phyloP scores from a whole-genome alignment of 2,888 invertebrate species.

The Agriopis leucophaearia region DNA sequence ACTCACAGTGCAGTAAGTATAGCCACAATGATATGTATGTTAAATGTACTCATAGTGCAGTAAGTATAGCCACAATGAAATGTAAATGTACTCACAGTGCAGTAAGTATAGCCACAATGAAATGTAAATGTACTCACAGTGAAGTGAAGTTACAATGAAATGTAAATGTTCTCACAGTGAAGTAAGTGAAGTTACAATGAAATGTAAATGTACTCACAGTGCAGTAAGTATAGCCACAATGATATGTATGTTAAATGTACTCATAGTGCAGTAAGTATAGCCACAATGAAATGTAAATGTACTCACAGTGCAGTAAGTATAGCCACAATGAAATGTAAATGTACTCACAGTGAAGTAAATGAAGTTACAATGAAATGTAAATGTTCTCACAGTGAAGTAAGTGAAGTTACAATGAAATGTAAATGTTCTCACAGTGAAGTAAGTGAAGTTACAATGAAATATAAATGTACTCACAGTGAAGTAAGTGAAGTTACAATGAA shows the following conservation, averaged over 20 bases:
- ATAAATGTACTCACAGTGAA: too few species aligned
- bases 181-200: neutral
- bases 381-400: neutral
- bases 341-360: neutral
- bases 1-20: slow-evolving; percentile 93
- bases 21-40: too few species aligned
- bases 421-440: slow-evolving; percentile 87
- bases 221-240: neutral
- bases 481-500: too few species aligned
- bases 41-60: too few species aligned
- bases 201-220: neutral
- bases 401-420: neutral
- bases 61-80: too few species aligned
- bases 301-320: neutral
- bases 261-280: neutral
- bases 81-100: neutral
- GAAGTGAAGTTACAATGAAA: too few species aligned
- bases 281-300: neutral
- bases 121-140: too few species aligned
- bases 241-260: neutral
- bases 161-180: too few species aligned
- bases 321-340: neutral
- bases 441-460: too few species aligned
- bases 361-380: neutral
- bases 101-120: neutral